These are phyloP conservation scores for Pseudomyrmex gracilis DNA, from an alignment of 1,140 invertebrate species.

Conservation along the genomic window DNA sequence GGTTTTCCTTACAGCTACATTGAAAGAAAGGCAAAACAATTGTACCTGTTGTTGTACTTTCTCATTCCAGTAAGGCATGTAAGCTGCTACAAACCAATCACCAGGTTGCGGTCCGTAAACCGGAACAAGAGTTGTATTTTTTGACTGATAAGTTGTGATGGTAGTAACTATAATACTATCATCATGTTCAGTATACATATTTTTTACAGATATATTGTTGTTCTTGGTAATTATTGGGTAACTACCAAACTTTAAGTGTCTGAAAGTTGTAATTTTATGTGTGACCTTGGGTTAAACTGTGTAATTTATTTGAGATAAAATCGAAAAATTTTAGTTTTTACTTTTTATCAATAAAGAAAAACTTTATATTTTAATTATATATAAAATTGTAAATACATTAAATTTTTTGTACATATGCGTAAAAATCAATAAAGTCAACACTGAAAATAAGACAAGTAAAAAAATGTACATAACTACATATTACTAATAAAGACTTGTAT, in stretches of 20 bases:
- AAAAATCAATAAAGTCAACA: too few species aligned
- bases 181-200: slow-evolving; percentile 80
- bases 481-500: too few species aligned
- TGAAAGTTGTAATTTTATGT: slow-evolving; percentile 69
- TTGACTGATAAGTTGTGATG: slow-evolving; percentile 83
- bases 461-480: too few species aligned
- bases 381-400: too few species aligned
- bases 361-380: too few species aligned
- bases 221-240: slow-evolving; percentile 86
- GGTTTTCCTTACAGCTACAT: too few species aligned
- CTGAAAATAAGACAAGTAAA: too few species aligned
- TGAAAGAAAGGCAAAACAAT: not conserved
- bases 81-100: slow-evolving; percentile 87
- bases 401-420: too few species aligned
- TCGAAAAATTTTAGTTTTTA: too few species aligned
- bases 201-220: slow-evolving; percentile 84
- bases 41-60: slow-evolving; percentile 86
- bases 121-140: slow-evolving; percentile 83
- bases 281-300: too few species aligned
- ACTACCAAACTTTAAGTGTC: slow-evolving; percentile 87
- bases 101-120: slow-evolving; percentile 86
- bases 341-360: too few species aligned
- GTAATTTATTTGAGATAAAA: too few species aligned
- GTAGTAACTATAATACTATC: slow-evolving; percentile 80
- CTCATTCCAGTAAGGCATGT: slow-evolving; percentile 86